These are phyloP conservation scores for Drosophila infuscata DNA, from an alignment of 2,888 invertebrate genomes.

Conservation along the genomic window DNA sequence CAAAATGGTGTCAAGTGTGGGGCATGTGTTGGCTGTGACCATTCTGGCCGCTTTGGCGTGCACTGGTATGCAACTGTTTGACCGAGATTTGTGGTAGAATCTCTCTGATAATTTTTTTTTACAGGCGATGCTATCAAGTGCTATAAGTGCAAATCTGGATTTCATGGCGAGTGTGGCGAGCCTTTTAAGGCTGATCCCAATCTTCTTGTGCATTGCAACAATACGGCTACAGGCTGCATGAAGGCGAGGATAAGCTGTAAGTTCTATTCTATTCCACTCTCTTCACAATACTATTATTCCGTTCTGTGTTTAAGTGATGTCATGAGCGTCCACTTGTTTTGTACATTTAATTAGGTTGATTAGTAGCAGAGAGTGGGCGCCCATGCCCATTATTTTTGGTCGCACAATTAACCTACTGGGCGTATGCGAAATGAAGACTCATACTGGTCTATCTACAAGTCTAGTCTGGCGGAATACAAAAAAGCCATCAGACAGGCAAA, in stretches of 20 bases:
- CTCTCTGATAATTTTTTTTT: conserved; percentile 1
- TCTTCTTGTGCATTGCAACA: no score
- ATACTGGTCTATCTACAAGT: no score
- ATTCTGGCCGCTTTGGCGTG: conserved; percentile 75
- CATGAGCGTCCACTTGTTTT: no score
- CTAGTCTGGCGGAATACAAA: neutral
- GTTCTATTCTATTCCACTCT: conserved; percentile 21
- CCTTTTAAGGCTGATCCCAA: conserved; percentile 73
- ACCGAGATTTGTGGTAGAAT: neutral
- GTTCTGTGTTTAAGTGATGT: no score
- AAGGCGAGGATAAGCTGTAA: no score
- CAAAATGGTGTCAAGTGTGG: conserved; percentile 78
- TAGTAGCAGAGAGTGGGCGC: no score
- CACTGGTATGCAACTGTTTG: conserved; percentile 70
- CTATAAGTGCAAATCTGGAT: conserved; percentile 84
- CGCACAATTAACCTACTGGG: no score
- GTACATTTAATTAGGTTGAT: no score
- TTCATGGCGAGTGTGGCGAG: conserved; percentile 83
- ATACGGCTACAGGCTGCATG: no score
- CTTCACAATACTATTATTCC: no score
- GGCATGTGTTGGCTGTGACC: conserved; percentile 73
- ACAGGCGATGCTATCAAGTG: conserved; percentile 83
- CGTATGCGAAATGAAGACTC: no score
- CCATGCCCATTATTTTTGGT: no score
- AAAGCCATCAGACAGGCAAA: neutral